These are phyloP conservation scores for Amiota minor DNA, from an alignment of 2,888 invertebrate species.

Conservation along the genomic window DNA sequence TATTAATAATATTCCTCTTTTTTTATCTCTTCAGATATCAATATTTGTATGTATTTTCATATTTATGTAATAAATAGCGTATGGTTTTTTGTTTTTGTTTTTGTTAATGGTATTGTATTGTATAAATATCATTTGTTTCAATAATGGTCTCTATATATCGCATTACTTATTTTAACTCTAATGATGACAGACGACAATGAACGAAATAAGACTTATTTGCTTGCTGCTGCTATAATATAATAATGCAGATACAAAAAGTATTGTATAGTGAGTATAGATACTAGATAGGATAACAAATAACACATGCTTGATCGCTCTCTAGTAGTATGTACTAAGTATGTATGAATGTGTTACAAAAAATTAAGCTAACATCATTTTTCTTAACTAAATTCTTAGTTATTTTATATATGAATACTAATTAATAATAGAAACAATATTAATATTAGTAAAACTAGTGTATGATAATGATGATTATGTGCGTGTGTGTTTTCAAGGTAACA, in stretches of 20 bases:
- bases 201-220: background rate
- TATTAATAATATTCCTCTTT: background rate
- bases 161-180: too few relatives aligned
- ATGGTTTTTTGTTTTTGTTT: background rate
- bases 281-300: too few relatives aligned
- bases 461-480: too few relatives aligned
- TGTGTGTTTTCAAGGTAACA: conserved; percentile 54
- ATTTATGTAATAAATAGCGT: background rate
- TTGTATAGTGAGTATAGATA: too few relatives aligned
- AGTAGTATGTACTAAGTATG: too few relatives aligned
- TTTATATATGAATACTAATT: conserved; percentile 38
- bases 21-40: background rate
- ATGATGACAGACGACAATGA: conserved; percentile 1
- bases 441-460: background rate
- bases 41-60: background rate
- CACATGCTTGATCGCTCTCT: too few relatives aligned
- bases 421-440: background rate
- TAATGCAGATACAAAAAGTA: too few relatives aligned
- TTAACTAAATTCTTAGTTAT: conserved; percentile 36
- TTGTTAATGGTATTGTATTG: background rate
- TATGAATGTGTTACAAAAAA: conserved; percentile 40
- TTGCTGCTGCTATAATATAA: background rate
- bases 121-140: conserved; percentile 16
- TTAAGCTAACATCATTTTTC: conserved; percentile 55
- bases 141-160: conserved; percentile 16